A percentile compares a stretch with the other conserved stretches of the same genome.
Evolutionary conservation across 2,113 vertebrate species (phyloP).

Genomic region (Poeciliopsis prolifica): DNA sequence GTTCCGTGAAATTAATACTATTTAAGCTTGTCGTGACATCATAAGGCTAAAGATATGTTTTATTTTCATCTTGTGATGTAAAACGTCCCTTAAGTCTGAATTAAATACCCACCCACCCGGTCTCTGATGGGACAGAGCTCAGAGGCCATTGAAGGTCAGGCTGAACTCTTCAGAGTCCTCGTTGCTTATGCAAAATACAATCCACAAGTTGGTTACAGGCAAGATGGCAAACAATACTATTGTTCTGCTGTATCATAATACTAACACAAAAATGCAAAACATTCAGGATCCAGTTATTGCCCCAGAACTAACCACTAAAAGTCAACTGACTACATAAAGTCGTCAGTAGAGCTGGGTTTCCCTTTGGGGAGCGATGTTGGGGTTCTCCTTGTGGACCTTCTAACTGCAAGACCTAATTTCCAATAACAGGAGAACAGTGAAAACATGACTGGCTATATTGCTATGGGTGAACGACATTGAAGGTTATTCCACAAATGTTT

Average conservation of each 20-base stretch:
- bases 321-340: too few species aligned
- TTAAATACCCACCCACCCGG: constrained; percentile 61
- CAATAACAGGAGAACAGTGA: neutral
- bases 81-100: too few species aligned
- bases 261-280: too few species aligned
- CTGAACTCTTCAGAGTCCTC: constrained; percentile 80
- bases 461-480: neutral
- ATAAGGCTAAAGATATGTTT: too few species aligned
- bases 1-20: neutral
- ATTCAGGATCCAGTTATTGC: too few species aligned
- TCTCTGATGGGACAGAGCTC: constrained; percentile 78
- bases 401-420: neutral
- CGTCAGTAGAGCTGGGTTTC: too few species aligned
- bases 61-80: too few species aligned
- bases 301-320: too few species aligned
- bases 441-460: neutral
- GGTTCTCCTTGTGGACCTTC: neutral
- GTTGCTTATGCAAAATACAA: constrained; percentile 75
- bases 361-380: too few species aligned
- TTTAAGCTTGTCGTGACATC: neutral
- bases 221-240: constrained; percentile 61
- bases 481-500: constrained; percentile 1
- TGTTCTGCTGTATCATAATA: too few species aligned
- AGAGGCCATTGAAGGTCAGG: constrained; percentile 80
- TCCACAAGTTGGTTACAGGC: constrained; percentile 75